Evolutionary conservation across 2,113 vertebrate genomes (phyloP).

Genomic region (Hippocampus comes): DNA sequence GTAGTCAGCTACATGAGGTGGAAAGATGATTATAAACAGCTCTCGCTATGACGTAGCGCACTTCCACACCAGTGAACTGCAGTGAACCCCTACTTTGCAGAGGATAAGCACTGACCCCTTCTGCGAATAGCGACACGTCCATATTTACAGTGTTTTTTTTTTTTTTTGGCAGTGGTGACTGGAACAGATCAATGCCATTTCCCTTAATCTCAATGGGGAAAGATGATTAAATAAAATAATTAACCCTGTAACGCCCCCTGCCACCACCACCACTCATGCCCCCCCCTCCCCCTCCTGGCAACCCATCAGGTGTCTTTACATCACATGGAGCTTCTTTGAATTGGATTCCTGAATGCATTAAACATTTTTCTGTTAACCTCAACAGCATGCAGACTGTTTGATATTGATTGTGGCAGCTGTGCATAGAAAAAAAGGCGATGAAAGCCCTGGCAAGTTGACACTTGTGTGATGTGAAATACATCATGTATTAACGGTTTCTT

Average conservation of each 20-base stretch:
- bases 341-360: not conserved
- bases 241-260: no score
- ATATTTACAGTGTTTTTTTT: no score
- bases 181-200: no score
- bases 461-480: not conserved
- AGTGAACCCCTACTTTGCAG: no score
- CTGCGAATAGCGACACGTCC: no score
- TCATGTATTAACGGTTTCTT: not conserved
- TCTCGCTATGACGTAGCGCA: no score
- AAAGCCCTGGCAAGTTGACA: not conserved
- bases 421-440: not conserved
- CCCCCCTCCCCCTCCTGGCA: not conserved
- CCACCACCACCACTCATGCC: no score
- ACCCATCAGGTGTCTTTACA: not conserved
- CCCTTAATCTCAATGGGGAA: no score
- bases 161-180: no score
- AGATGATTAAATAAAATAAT: not conserved
- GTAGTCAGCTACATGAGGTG: not conserved
- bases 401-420: not conserved
- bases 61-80: no score
- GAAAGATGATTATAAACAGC: not conserved
- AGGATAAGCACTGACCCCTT: no score
- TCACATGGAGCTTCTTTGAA: not conserved
- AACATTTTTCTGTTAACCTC: not conserved
- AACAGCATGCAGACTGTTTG: not conserved